A percentile compares a stretch with the other conserved stretches of the same genome.
Evolutionary conservation across 2,888 invertebrate genomes (phyloP).

Genomic region (Xestia xanthographa): DNA sequence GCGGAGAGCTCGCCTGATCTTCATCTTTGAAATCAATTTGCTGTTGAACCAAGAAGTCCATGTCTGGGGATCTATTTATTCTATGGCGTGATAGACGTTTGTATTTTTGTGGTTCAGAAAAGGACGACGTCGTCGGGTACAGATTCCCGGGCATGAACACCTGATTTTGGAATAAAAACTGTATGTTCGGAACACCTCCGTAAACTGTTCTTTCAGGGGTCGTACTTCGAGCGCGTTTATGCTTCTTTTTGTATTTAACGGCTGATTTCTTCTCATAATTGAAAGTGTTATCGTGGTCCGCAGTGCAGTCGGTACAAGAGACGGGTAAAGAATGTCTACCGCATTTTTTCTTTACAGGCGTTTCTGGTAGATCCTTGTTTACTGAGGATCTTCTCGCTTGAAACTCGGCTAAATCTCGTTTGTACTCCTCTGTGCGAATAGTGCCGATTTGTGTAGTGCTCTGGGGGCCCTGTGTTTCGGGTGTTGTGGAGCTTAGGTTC

Average conservation of each 20-base stretch:
- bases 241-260: conserved; percentile 83
- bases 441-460: conserved; percentile 79
- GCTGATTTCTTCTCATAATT: conserved; percentile 87
- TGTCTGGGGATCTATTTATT: conserved; percentile 74
- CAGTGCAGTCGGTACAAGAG: conserved; percentile 84
- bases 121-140: conserved; percentile 75
- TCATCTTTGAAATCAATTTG: conserved; percentile 84
- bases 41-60: conserved; percentile 77
- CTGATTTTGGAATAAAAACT: conserved; percentile 88
- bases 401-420: conserved; percentile 87
- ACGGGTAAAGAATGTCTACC: conserved; percentile 84
- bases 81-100: conserved; percentile 71
- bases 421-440: conserved; percentile 88
- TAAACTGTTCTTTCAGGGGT: conserved; percentile 74
- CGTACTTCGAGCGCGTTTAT: conserved; percentile 77
- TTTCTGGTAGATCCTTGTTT: conserved; percentile 75
- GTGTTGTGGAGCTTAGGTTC: conserved; percentile 69
- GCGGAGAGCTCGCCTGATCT: conserved; percentile 76
- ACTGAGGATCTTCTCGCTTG: conserved; percentile 84
- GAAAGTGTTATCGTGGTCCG: conserved; percentile 83
- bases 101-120: conserved; percentile 77
- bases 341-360: conserved; percentile 84
- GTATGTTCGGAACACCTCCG: conserved; percentile 84
- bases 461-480: conserved; percentile 67
- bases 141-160: conserved; percentile 87